Evolutionary conservation across 2,888 invertebrate genomes (phyloP), one percentile per base, ranked within the genome.

Genomic region (Parasteatoda lunata): DNA sequence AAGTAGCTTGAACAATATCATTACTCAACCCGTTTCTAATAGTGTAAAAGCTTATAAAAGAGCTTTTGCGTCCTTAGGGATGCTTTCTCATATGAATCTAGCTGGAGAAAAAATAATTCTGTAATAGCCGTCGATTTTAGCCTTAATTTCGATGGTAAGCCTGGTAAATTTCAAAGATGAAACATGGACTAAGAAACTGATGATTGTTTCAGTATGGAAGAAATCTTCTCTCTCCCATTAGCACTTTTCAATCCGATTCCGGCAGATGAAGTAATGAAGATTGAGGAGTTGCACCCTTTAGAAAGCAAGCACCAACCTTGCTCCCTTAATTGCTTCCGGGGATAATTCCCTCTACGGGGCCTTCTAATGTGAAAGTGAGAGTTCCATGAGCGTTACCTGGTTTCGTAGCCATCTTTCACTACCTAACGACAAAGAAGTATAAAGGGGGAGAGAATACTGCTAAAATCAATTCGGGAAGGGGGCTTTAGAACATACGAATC

Each of bases 391-490:
- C 13, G 8, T 52, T 76, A 79, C 84, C 75, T 54, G 47, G 79
- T 51, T 30, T 15, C 30, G 72, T 52, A 30, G 72, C 84, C 78
- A 84, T 84, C 84, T 65, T 78, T 84, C 84, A 84, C 78, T 30
- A 68, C 75, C 70, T 84, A 79, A 84, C 77, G 76, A 73, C 83
- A 45, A 51, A 69, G 8, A 59, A n/a, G 11, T 13, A 75, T 66
- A 51, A 68, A 15, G 65, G 72, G 65, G 80, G 64, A 15, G 4
- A 48, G 73, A 54, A 72, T 71, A 52, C 73, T 54, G 45, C 66
- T 77, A 77, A 77, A 80, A 80, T 86, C 85, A 86, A 86, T 86
- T 86, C 85, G 77, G 65, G 48, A 59, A n/a, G 59, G 59, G 54
- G 54, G 13, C 9, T 11, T 8, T 9, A 54, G 15, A 54, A 47